Conservation (phyloP, 2,797 vertebrate genomes). For the Lepidocolaptes lacrymiger region DNA sequence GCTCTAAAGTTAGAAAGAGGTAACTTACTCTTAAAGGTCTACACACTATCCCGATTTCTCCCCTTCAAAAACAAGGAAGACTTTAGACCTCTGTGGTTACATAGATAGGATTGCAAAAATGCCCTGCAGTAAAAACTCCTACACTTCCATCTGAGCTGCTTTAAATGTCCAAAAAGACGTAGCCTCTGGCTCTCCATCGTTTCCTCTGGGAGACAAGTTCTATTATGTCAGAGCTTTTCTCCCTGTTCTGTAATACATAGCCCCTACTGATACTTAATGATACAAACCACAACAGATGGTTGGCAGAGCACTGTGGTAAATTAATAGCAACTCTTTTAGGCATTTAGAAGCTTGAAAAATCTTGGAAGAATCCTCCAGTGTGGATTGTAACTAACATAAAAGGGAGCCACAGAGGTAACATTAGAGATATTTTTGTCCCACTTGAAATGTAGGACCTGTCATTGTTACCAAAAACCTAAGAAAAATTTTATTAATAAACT, state of each 20-base stretch:
- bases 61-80: not conserved
- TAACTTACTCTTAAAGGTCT: not conserved
- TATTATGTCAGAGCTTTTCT: conserved; percentile 7
- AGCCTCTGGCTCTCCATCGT: not conserved
- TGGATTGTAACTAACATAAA: not conserved
- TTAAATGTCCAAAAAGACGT: not conserved
- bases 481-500: not conserved
- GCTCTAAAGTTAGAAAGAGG: not conserved
- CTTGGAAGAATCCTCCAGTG: not conserved
- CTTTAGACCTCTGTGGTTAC: not conserved
- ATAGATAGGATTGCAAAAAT: not conserved
- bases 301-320: conserved; percentile 31
- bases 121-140: not conserved
- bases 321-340: conserved; percentile 13
- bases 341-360: conserved; percentile 22
- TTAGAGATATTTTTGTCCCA: not conserved
- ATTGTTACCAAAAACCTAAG: not conserved
- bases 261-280: conserved; percentile 19
- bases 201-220: conserved; percentile 24
- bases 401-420: not conserved
- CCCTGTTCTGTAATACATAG: conserved; percentile 2
- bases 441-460: not conserved
- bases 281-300: conserved; percentile 56
- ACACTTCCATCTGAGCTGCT: not conserved
- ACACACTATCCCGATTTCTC: not conserved